Base-by-base conservation (phyloP, 2,888 invertebrate species). In the Drosophila emarginata region DNA sequence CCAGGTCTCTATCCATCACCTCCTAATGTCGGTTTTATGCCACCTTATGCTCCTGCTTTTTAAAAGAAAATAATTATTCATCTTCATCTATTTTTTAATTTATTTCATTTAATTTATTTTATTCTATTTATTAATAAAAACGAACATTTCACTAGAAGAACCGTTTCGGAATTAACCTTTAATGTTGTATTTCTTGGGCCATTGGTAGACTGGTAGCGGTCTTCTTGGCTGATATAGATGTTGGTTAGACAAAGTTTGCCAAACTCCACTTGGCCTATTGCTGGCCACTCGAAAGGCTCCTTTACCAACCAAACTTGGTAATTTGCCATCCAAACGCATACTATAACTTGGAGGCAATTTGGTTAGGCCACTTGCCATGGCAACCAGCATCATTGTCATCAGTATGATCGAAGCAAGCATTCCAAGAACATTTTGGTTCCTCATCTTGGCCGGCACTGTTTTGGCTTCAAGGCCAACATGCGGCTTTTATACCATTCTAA, bases 41-140 rank as follows among this genome's bases (percentile, higher is more conserved):
- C 67, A 23, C 63, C 51, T 26, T 77, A 84, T 57, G 79, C 80
- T 2, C 71, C 75, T 0, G 67, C 64, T 4, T 82, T 69, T 18
- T 82, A 57, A 57, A 1, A 39, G 32, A 23, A n/a, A 5, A 18
- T 4, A 18, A 11, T 11, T 21, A 5, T 9, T 45, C 45, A 45
- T 2, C 1, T 23, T 0, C 6, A 40, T 9, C 56, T 9, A 1
- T 9, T 32, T 18, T 71, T 62, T n/a, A n/a, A 56, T 53, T 45
- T 58, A 61, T 64, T 72, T 32, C 37, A 23, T 45, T 39, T 60
- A 68, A 84, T 87, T 85, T 74, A 87, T 81, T 79, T 71, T 74
- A 87, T 82, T 85, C 45, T 85, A 87, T 87, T 84, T 81, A 59
- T 69, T 69, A 80, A 64, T 69, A 73, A n/a, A 82, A 75, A 65